Conservation (phyloP, 2,888 invertebrate genomes). For the Melangyna quadrimaculata region DNA sequence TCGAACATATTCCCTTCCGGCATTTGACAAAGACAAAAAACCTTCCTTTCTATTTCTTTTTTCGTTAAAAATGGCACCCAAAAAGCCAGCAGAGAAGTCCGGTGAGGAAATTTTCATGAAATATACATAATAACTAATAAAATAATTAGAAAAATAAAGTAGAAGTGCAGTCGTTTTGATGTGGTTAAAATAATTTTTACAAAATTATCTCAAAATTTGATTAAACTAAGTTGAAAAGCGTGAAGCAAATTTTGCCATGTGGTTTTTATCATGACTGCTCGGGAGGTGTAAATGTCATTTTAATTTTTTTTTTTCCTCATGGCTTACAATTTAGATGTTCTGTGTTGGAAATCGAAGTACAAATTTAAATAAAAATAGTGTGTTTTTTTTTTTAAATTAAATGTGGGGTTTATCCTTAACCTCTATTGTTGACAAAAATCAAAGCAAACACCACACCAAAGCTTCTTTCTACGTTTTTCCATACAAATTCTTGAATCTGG, state of each 20-base stretch:
- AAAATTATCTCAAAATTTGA: not conserved
- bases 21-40: conserved; percentile 74
- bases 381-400: not conserved
- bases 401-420: conserved; percentile 30
- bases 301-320: not conserved
- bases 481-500: not conserved
- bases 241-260: conserved; percentile 73
- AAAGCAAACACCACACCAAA: not conserved
- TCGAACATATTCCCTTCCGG: conserved; percentile 75
- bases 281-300: conserved; percentile 10
- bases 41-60: conserved; percentile 81
- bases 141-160: conserved; percentile 41
- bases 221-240: conserved; percentile 21
- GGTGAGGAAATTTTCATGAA: conserved; percentile 83
- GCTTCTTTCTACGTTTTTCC: not conserved
- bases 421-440: conserved; percentile 63
- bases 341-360: not conserved
- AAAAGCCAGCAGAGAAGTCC: conserved; percentile 93
- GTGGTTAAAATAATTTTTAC: conserved; percentile 22
- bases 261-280: conserved; percentile 57
- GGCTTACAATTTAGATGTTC: too few relatives aligned
- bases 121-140: conserved; percentile 54
- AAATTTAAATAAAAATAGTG: not conserved
- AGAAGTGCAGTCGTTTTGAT: conserved; percentile 2
- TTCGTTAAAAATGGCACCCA: conserved; percentile 90